These are phyloP conservation scores for Branchinecta lindahli DNA, from an alignment of 1,140 invertebrate genomes.

Conservation along the genomic window DNA sequence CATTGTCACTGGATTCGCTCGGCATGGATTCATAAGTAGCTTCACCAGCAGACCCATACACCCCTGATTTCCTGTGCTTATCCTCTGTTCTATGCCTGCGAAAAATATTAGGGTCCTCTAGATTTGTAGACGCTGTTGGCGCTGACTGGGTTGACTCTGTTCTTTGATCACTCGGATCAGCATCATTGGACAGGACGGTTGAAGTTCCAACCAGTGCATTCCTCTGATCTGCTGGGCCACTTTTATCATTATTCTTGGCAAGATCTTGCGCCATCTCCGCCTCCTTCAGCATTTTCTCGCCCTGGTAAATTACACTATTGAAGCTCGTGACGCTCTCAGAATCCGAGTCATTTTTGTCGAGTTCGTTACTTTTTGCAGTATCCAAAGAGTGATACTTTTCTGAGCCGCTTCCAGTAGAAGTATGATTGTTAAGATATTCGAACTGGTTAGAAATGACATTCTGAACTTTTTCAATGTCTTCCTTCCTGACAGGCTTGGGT, in stretches of 20 bases:
- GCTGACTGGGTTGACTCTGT: too few relatives aligned
- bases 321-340: conserved; percentile 26
- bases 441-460: conserved; percentile 17
- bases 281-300: conserved; percentile 15
- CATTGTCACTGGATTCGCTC: too few relatives aligned
- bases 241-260: neutral
- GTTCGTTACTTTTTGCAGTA: neutral
- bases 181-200: too few relatives aligned
- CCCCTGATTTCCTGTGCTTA: too few relatives aligned
- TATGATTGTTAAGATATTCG: conserved; percentile 19
- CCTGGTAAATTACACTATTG: conserved; percentile 26
- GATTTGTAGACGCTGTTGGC: too few relatives aligned
- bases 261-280: neutral
- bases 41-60: too few relatives aligned
- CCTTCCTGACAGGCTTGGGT: conserved; percentile 25
- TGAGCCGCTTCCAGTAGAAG: conserved; percentile 1
- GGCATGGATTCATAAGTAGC: too few relatives aligned
- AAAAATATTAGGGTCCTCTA: too few relatives aligned
- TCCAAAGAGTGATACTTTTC: neutral
- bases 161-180: too few relatives aligned
- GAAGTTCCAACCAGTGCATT: too few relatives aligned
- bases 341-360: conserved; percentile 15
- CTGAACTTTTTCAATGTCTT: conserved; percentile 20
- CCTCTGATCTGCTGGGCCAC: neutral
- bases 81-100: too few relatives aligned